A percentile compares a stretch with the other conserved stretches of the same genome.
Conservation (phyloP, 2,797 vertebrate genomes). For the Gouania willdenowi region DNA sequence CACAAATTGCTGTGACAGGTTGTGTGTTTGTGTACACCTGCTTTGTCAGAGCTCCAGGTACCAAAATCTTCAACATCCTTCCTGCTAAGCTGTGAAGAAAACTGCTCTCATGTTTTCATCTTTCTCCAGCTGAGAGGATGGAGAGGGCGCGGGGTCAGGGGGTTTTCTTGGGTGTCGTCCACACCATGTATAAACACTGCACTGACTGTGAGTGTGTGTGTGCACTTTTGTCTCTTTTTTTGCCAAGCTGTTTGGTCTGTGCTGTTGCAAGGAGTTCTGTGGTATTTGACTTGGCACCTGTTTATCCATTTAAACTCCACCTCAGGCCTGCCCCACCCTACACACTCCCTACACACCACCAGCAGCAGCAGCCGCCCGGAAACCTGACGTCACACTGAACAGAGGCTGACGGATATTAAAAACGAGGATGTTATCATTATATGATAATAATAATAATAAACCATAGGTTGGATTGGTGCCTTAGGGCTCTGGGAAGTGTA, state of each 20-base stretch:
- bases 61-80: constrained; percentile 16
- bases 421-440: neutral
- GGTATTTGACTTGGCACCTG: constrained; percentile 49
- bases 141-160: constrained; percentile 6
- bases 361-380: constrained; percentile 15
- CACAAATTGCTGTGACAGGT: neutral
- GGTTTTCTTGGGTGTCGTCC: constrained; percentile 1
- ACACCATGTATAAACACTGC: constrained; percentile 25
- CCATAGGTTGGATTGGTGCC: neutral
- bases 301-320: constrained; percentile 29
- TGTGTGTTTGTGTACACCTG: constrained; percentile 5
- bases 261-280: constrained; percentile 17
- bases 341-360: constrained; percentile 1
- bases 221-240: neutral
- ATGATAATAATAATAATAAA: neutral
- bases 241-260: neutral
- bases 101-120: too few relatives aligned
- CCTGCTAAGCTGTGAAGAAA: too few relatives aligned
- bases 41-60: constrained; percentile 1
- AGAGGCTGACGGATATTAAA: neutral
- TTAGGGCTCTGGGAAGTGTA: too few relatives aligned
- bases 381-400: neutral
- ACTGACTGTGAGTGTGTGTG: constrained; percentile 6
- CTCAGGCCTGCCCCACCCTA: constrained; percentile 19
- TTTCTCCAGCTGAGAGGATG: constrained; percentile 12